Percentiles rank a stretch among this genome's conserved stretches.
Evolutionary conservation across 2,113 vertebrate genomes (phyloP).

Genomic region (Thomomys bottae): DNA sequence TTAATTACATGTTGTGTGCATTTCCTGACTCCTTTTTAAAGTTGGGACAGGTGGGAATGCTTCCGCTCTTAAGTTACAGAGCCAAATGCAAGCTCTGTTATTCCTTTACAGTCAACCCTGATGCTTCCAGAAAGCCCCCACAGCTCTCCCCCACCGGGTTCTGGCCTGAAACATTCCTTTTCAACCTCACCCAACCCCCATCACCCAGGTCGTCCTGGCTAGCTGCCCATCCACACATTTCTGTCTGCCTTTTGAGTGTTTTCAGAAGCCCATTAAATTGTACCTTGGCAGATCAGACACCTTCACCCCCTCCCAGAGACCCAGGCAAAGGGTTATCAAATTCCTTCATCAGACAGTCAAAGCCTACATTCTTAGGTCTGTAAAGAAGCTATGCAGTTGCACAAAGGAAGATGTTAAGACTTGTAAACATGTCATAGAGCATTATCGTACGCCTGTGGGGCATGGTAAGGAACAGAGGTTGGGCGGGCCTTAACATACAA

Average conservation of each 20-base stretch:
- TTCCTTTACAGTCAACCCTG: slow-evolving; percentile 83
- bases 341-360: slow-evolving; percentile 86
- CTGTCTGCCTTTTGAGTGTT: slow-evolving; percentile 91
- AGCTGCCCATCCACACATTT: slow-evolving; percentile 91
- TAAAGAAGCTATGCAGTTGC: slow-evolving; percentile 77
- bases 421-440: slow-evolving; percentile 85
- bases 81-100: slow-evolving; percentile 80
- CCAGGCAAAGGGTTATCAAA: slow-evolving; percentile 89
- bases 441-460: slow-evolving; percentile 78
- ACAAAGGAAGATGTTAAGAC: slow-evolving; percentile 80
- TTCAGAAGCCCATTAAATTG: slow-evolving; percentile 93
- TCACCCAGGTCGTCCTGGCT: slow-evolving; percentile 88
- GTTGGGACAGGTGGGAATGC: slow-evolving; percentile 86
- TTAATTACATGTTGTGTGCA: slow-evolving; percentile 88
- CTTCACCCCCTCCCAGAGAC: slow-evolving; percentile 89
- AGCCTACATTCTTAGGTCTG: slow-evolving; percentile 72
- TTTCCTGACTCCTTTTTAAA: slow-evolving; percentile 85
- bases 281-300: slow-evolving; percentile 90
- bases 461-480: slow-evolving; percentile 47
- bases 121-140: slow-evolving; percentile 79
- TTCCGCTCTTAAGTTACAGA: slow-evolving; percentile 84
- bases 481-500: slow-evolving; percentile 41
- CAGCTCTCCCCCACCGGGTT: slow-evolving; percentile 84
- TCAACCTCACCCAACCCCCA: slow-evolving; percentile 87
- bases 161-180: slow-evolving; percentile 89